Base-by-base conservation (phyloP, 2,113 vertebrate genomes). In the Sinocyclocheilus anshuiensis region DNA sequence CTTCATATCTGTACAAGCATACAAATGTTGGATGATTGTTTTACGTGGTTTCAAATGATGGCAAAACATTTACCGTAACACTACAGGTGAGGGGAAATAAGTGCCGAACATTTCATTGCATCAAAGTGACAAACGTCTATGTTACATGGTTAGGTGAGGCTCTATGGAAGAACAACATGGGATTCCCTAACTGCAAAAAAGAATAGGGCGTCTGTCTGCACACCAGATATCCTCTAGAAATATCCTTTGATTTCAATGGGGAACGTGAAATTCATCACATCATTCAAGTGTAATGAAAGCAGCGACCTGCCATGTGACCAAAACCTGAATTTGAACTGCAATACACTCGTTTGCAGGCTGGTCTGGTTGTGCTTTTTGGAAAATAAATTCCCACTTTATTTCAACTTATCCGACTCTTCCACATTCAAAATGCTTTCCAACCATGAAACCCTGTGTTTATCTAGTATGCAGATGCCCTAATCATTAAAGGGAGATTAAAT, bases 11-110 rank as follows among this genome's bases (percentile, higher is more conserved):
- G 92, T 91, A 94, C 86, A 92, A 90, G 91, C 91, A 90, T 78
- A 86, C 74, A 92, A 89, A 86, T 86, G 29, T 33, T 33, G 72
- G 59, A 74, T 90, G 89, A 89, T 87, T 82, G 69, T 92, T 90
- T 87, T 59, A 85, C 75, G 18, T 77, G 84, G 88, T 90, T 92
- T 76, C 87, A 88, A 92, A 93, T 90, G 59, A 86, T 87, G 89
- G n/a, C 4, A 87, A 92, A 88, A 89, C 87, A 86, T 87, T 79
- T 81, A 90, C 89, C 83, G 87, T 79, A 93, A 95, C 92, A 94
- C 93, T 90, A 92, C 88, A 84, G 91, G 88, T 88, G 87, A 93
- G 91, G 91, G 90, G 74, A 71, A 89, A 90, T 94, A 94, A 96
- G 95, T 96, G 95, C 95, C 94, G 94, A 87, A 88, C 91, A 81